phyloP scores from a whole-genome alignment of 2,113 vertebrate genomes.

The Ailuropoda melanoleuca region DNA sequence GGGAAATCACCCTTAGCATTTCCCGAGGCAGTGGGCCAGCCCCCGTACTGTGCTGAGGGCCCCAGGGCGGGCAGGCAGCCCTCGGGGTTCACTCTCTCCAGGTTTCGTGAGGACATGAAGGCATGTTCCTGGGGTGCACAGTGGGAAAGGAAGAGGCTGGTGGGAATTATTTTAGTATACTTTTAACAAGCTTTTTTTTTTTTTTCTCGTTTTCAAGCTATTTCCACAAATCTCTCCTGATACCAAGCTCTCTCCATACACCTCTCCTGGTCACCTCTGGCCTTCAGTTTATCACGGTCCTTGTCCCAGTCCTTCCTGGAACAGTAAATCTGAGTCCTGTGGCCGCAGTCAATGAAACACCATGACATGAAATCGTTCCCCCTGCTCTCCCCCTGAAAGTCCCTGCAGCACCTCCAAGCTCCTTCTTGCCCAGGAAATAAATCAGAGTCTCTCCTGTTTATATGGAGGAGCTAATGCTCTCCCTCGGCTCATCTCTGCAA shows the following conservation, averaged over 20 bases:
- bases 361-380: conserved; percentile 48
- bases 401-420: background rate
- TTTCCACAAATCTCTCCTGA: conserved; percentile 40
- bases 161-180: background rate
- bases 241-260: background rate
- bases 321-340: conserved; percentile 36
- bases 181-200: background rate
- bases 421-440: background rate
- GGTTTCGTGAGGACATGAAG: background rate
- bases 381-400: background rate
- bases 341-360: conserved; percentile 24
- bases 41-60: background rate
- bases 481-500: background rate
- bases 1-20: rapidly evolving
- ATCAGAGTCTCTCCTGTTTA: background rate
- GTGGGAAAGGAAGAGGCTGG: background rate
- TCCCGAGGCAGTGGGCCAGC: background rate
- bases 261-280: background rate
- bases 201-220: background rate
- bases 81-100: background rate
- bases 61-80: rapidly evolving
- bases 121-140: background rate
- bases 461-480: rapidly evolving
- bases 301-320: conserved; percentile 47
- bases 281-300: conserved; percentile 26